A percentile compares a stretch with the other conserved stretches of the same genome.
Conservation (phyloP, 2,113 vertebrate genomes). For the Tachycineta bicolor region DNA sequence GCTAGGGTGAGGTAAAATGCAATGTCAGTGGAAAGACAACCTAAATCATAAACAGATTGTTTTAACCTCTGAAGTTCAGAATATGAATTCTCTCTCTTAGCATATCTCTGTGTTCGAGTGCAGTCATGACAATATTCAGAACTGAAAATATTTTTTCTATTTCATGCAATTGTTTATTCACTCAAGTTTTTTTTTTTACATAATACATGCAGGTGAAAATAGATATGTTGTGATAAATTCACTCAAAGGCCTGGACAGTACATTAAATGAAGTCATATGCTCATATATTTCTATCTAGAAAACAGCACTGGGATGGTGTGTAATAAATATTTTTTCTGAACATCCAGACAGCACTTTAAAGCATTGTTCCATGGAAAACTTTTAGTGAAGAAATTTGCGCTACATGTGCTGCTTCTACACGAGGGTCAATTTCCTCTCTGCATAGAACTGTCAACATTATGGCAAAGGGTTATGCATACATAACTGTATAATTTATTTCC, state of each 20-base stretch:
- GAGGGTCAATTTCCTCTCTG: not conserved
- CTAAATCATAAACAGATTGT: not conserved
- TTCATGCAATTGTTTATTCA: not conserved
- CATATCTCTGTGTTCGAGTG: not conserved
- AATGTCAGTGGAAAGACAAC: not conserved
- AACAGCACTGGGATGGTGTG: not conserved
- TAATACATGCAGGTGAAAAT: not conserved
- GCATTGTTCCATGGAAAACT: not conserved
- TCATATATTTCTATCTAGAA: not conserved
- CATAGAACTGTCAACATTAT: not conserved
- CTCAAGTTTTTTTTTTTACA: accelerated
- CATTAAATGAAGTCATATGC: not conserved
- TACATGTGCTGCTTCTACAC: not conserved
- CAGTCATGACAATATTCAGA: not conserved
- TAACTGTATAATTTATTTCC: not conserved
- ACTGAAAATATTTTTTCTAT: not conserved
- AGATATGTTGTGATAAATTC: not conserved
- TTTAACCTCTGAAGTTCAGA: not conserved
- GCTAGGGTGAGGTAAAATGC: not conserved
- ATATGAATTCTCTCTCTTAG: not conserved
- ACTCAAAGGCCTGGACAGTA: not conserved
- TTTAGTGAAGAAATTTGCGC: not conserved
- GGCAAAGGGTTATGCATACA: not conserved
- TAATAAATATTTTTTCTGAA: not conserved
- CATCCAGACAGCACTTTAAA: not conserved